Percentiles rank a stretch among this genome's conserved stretches.
These are phyloP conservation scores for Heliconius ethilla DNA, from an alignment of 2,888 invertebrate species.

Conservation along the genomic window DNA sequence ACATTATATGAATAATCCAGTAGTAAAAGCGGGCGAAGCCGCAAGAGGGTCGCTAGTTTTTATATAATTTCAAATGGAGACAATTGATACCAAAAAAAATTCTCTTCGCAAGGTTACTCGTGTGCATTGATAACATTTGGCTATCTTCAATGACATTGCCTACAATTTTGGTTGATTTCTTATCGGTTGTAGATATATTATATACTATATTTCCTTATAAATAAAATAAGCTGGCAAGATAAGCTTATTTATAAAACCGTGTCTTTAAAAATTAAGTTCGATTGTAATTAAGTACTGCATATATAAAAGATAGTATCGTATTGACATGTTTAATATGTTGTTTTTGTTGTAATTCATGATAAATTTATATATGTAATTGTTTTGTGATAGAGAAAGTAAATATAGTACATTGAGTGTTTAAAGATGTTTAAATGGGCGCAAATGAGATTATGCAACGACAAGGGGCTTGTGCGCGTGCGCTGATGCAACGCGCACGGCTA, in stretches of 20 bases:
- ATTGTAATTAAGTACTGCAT: slow-evolving; percentile 34
- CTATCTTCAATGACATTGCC: slow-evolving; percentile 52
- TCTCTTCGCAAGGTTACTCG: slow-evolving; percentile 64
- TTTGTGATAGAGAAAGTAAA: slow-evolving; percentile 12
- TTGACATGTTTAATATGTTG: slow-evolving; percentile 4
- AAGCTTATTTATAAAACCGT: slow-evolving; percentile 42
- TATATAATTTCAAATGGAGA: neutral
- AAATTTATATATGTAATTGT: slow-evolving; percentile 5
- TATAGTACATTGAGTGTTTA: slow-evolving; percentile 17
- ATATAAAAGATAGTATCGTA: slow-evolving; percentile 13
- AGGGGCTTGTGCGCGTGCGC: slow-evolving; percentile 46
- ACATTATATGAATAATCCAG: too few species aligned
- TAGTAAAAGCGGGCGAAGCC: too few species aligned
- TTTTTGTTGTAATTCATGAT: slow-evolving; percentile 8
- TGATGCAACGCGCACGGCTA: slow-evolving; percentile 52
- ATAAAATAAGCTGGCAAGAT: slow-evolving; percentile 42
- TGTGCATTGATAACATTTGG: slow-evolving; percentile 64
- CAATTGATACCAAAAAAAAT: slow-evolving; percentile 30
- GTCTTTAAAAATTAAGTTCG: slow-evolving; percentile 47
- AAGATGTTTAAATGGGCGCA: slow-evolving; percentile 31
- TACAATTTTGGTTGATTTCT: slow-evolving; percentile 44
- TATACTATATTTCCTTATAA: slow-evolving; percentile 48
- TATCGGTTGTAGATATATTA: slow-evolving; percentile 42
- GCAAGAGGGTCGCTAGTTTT: too few species aligned
- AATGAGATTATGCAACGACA: slow-evolving; percentile 46